Evolutionary conservation across 2,888 invertebrate genomes (phyloP).

Genomic region (Drosophila anomalata): DNA sequence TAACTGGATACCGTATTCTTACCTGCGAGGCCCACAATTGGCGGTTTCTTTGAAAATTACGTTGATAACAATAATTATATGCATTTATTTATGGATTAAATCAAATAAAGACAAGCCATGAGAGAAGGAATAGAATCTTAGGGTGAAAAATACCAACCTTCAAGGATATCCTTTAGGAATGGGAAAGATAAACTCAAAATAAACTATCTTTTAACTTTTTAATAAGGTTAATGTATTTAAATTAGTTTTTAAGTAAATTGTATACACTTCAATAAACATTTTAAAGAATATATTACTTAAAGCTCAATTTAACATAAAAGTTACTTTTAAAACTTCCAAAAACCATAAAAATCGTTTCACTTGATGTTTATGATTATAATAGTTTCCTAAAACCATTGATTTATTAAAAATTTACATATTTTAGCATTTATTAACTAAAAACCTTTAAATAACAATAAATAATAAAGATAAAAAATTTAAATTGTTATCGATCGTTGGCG

Average conservation of each 20-base stretch:
- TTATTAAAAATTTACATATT: neutral
- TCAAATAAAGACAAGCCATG: neutral
- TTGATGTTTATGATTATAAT: neutral
- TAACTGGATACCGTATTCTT: neutral
- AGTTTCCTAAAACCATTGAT: neutral
- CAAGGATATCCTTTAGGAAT: neutral
- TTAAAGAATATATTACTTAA: neutral
- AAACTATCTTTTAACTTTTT: neutral
- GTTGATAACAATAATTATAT: neutral
- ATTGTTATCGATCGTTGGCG: conserved; percentile 4
- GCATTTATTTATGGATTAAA: neutral
- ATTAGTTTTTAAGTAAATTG: neutral
- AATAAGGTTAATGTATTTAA: neutral
- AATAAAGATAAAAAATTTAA: neutral
- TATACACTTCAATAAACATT: too few species aligned
- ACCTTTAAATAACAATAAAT: neutral
- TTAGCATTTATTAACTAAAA: too few species aligned
- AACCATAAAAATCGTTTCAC: neutral
- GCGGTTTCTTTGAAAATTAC: neutral
- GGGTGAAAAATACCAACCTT: neutral
- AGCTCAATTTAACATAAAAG: neutral
- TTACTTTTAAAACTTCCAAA: neutral
- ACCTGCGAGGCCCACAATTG: neutral
- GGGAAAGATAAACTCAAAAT: neutral
- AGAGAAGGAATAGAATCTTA: neutral